Evolutionary conservation across 2,113 vertebrate species (phyloP), one percentile per base, ranked within the genome.

Genomic region (Emydocephalus ijimae): DNA sequence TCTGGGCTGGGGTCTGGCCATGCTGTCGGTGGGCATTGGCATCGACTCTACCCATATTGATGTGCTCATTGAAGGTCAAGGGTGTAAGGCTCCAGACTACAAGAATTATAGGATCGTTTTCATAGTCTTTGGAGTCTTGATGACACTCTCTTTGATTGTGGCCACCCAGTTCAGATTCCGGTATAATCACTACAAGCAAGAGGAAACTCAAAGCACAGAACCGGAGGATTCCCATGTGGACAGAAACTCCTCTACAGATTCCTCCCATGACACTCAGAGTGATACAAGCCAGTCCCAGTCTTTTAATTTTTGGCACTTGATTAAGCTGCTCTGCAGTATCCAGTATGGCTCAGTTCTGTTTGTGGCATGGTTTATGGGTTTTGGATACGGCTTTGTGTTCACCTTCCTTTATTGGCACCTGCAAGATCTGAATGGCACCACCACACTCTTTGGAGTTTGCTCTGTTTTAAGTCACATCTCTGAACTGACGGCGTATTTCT

Each of bases 351-450:
- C 99, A 0, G 98, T 99, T 91, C 97, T 99, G 26, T 99, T 99
- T 0, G 99, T 99, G 61, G 99, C 99, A 1, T 99, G 99, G 99
- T 99, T 99, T 96, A 99, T 99, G 99, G 99, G 99, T 0, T 99
- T 99, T 89, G 98, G 99, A 2, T 99, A 99, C 1, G 99, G 99
- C 94, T 99, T 99, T 18, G 99, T 99, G 85, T 99, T 99, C 97
- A 99, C 98, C 92, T 99, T 99, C 95, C 98, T 99, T 56, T 99
- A 98, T 96, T 99, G 99, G 99, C 99, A 99, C 95, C 94, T 99
- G 95, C 97, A 99, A 96, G 99, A 99, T 94, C 97, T 99, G 94
- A 98, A 99, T 0, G 99, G 99, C 26, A 98, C 98, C 15, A 98
- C 99, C 89, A 99, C 99, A 0, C 98, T 99, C 90, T 99, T 99